Evolutionary conservation across 2,888 invertebrate species (phyloP), one percentile per base, ranked within the genome.

Genomic region (Fragum sueziense): DNA sequence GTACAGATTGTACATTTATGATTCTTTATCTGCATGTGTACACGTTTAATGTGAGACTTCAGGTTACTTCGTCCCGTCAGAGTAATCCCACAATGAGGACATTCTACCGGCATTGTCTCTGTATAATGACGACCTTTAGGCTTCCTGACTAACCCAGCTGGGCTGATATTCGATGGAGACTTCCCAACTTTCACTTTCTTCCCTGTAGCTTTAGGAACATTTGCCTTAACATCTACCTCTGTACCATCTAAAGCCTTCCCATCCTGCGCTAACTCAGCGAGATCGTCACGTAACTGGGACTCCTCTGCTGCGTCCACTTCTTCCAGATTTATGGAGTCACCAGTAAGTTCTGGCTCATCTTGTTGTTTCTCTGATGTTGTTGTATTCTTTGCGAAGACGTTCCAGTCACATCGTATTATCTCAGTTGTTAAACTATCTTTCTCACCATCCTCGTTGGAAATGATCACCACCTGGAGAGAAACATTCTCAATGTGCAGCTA

Each of bases 21-120:
- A 67, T 82, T 73, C 27, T 75, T 76, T 11, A 70, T 62, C 47
- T 76, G 73, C 31, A 80, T 51, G 68, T 84, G 84, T 54, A 82
- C 82, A 14, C 79, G 70, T 33, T 70, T 34, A 7, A 76, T 70
- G 27, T 84, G 84, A 31, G 81, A 81, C 57, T 80, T 79, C 4
- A 84, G 57, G 41, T 84, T 84, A 68, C 82, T 80, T 47, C 79
- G 75, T 11, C 82, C 81, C 4, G 77, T 68, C 20, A 84, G 47
- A 51, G 61, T 70, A 9, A 74, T 70, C 20, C 82, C 84, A 70
- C 84, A 84, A 34, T 75, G 74, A 29, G 79, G 78, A 78, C 84
- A 84, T 22, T 82, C 62, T 11, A 79, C 70, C 20, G 70, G 73
- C 79, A 79, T 82, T 6, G 71, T 75, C 47, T 84, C 84, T 6